Conservation (phyloP, 2,797 vertebrate species). For the Platalea minor region DNA sequence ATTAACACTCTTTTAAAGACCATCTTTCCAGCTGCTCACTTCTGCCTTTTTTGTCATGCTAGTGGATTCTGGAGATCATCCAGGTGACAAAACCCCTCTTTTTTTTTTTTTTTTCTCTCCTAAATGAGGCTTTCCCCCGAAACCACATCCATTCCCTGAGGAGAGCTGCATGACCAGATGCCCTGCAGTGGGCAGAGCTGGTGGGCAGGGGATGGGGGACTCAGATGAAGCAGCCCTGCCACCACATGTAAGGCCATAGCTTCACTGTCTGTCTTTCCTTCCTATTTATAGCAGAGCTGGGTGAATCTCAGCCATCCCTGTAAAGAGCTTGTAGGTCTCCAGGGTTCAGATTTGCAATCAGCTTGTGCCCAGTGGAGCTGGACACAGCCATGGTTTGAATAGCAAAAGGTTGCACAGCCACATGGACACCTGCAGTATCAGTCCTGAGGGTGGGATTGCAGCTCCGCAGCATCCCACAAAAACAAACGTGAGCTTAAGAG, state of each 20-base stretch:
- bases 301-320: neutral
- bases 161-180: neutral
- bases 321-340: rapidly evolving
- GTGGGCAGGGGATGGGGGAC: neutral
- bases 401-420: rapidly evolving
- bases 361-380: neutral
- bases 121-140: neutral
- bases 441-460: neutral
- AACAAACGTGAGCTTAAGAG: neutral
- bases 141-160: neutral
- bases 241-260: neutral
- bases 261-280: neutral
- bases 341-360: neutral
- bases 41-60: neutral
- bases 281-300: neutral
- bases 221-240: neutral
- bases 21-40: neutral
- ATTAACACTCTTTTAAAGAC: neutral
- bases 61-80: neutral
- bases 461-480: neutral
- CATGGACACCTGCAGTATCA: neutral
- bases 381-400: neutral
- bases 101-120: neutral
- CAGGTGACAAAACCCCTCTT: neutral
- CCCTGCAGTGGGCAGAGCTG: neutral